Percentiles rank a stretch among this genome's conserved stretches.
Conservation (phyloP, 37 sponge, comb jelly and placozoan genomes). For the Axinella damicornis region DNA sequence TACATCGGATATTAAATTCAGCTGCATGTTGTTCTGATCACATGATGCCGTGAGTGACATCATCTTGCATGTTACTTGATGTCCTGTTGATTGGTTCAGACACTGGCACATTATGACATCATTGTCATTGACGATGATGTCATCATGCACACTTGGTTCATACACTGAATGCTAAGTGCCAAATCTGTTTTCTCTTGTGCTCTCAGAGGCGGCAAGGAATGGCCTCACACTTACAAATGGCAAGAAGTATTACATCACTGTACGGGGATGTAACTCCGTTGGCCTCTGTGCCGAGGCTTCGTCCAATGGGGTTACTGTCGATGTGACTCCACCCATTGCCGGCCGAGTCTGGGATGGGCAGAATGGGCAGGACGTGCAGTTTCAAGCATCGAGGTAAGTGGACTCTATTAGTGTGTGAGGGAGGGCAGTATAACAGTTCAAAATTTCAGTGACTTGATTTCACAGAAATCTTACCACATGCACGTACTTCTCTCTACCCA, state of each 20-base stretch:
- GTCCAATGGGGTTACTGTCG: constrained; percentile 83
- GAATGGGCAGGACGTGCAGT: constrained; percentile 41
- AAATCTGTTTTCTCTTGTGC: too few relatives aligned
- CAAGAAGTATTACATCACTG: constrained; percentile 64
- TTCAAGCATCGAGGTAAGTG: constrained; percentile 60
- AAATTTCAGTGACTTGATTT: not conserved
- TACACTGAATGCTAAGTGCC: too few relatives aligned
- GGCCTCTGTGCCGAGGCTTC: constrained; percentile 43
- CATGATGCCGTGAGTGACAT: too few relatives aligned
- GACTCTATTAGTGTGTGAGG: not conserved
- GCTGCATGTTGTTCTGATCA: too few relatives aligned
- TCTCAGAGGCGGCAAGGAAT: constrained; percentile 6
- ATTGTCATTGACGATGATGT: not conserved
- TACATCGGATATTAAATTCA: too few relatives aligned
- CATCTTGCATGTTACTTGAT: too few relatives aligned
- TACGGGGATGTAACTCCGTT: constrained; percentile 61
- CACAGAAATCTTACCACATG: not conserved
- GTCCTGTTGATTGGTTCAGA: too few relatives aligned
- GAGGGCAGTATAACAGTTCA: not conserved
- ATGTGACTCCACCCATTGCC: constrained; percentile 74
- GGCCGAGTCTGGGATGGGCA: constrained; percentile 59
- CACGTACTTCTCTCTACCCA: not conserved
- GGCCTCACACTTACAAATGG: constrained; percentile 61
- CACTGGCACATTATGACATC: not conserved
- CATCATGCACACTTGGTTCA: too few relatives aligned